phyloP scores from a whole-genome alignment of 2,113 vertebrate species.

The Porphyrio hochstetteri region DNA sequence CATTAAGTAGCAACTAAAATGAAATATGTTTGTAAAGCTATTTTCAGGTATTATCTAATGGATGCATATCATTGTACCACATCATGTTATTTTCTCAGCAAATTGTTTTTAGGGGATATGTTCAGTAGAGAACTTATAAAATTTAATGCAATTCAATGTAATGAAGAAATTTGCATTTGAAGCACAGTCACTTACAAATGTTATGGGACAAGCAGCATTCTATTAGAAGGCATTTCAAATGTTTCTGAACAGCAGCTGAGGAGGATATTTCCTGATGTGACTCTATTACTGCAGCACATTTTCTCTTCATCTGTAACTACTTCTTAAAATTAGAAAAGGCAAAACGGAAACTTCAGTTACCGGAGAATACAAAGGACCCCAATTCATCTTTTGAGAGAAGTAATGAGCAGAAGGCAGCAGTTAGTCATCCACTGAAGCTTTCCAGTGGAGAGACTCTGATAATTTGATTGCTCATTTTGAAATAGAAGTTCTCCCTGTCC shows the following conservation, averaged over 20 bases:
- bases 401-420: constrained; percentile 69
- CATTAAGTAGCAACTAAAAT: constrained; percentile 71
- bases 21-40: constrained; percentile 66
- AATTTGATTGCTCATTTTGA: constrained; percentile 72
- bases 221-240: constrained; percentile 66
- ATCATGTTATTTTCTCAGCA: constrained; percentile 70
- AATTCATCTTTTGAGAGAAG: constrained; percentile 70
- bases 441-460: constrained; percentile 63
- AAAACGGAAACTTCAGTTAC: constrained; percentile 71
- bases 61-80: constrained; percentile 37
- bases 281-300: constrained; percentile 62
- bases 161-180: constrained; percentile 77
- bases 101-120: constrained; percentile 70
- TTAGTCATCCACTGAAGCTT: constrained; percentile 69
- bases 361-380: constrained; percentile 57
- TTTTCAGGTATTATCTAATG: constrained; percentile 68
- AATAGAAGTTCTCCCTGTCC: constrained; percentile 60
- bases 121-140: constrained; percentile 61
- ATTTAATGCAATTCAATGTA: constrained; percentile 71
- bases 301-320: constrained; percentile 72
- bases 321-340: constrained; percentile 73
- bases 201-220: constrained; percentile 67
- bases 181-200: constrained; percentile 64
- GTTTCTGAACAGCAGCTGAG: constrained; percentile 60
- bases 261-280: constrained; percentile 67